Percentiles rank a stretch among this genome's conserved stretches.
phyloP scores from a whole-genome alignment of 2,113 vertebrate genomes.

The Mola mola region DNA sequence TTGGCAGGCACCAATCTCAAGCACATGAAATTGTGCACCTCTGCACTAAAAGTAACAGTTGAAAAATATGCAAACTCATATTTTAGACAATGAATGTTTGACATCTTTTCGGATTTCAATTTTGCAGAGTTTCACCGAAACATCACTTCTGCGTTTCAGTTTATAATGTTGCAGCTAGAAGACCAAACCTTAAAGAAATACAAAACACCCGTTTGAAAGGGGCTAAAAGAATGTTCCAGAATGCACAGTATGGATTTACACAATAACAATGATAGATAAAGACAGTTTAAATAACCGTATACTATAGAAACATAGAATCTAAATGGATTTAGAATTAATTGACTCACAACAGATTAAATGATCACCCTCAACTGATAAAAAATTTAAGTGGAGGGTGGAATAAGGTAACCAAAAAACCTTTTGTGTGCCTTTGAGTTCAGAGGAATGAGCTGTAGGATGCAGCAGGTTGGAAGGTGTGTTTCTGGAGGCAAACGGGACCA shows the following conservation, averaged over 20 bases:
- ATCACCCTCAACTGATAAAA: neutral
- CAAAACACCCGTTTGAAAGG: too few relatives aligned
- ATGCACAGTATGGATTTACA: too few relatives aligned
- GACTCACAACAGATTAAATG: neutral
- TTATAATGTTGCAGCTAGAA: too few relatives aligned
- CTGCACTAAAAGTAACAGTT: slow-evolving; percentile 17
- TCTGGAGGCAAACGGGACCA: neutral
- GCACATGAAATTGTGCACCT: slow-evolving; percentile 25
- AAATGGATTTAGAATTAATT: too few relatives aligned
- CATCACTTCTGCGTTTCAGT: slow-evolving; percentile 9
- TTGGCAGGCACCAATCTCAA: slow-evolving; percentile 29
- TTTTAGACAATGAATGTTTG: slow-evolving; percentile 23
- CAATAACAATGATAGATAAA: too few relatives aligned
- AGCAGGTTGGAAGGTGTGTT: slow-evolving; percentile 9
- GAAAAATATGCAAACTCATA: slow-evolving; percentile 36
- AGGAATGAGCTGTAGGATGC: slow-evolving; percentile 10
- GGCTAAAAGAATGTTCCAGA: too few relatives aligned
- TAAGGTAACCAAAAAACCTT: neutral
- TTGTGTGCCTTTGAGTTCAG: slow-evolving; percentile 18
- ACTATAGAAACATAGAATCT: too few relatives aligned
- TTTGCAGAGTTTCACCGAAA: slow-evolving; percentile 16
- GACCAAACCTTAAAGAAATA: too few relatives aligned
- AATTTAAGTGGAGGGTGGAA: neutral
- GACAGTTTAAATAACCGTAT: too few relatives aligned
- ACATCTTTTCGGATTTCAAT: slow-evolving; percentile 28